These are phyloP conservation scores for Meriones psammophilus DNA, from an alignment of 2,797 vertebrate genomes.

Conservation along the genomic window DNA sequence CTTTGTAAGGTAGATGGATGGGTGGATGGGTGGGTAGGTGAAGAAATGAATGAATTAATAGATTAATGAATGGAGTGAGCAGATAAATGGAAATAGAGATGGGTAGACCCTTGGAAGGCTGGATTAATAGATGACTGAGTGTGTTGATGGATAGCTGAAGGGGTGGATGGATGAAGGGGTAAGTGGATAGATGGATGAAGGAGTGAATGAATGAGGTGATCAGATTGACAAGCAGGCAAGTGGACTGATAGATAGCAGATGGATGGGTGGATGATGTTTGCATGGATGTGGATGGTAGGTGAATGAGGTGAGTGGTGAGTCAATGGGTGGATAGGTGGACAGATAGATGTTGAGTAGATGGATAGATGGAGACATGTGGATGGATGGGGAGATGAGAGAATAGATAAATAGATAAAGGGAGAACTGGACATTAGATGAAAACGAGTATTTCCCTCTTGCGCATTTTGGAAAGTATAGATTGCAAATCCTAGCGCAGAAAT, in stretches of 20 bases:
- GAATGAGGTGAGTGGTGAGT: not conserved
- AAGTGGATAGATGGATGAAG: not conserved
- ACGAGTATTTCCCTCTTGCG: conserved; percentile 13
- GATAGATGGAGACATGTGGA: not conserved
- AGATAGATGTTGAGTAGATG: not conserved
- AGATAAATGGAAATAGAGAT: not conserved
- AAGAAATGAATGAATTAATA: not conserved
- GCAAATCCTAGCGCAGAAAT: not conserved
- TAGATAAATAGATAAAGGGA: not conserved
- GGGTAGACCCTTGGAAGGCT: not conserved
- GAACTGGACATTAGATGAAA: not conserved
- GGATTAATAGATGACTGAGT: not conserved
- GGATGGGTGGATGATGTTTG: not conserved
- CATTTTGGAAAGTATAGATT: conserved; percentile 9
- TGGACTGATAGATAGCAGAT: not conserved
- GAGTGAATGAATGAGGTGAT: not conserved
- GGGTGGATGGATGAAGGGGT: not conserved
- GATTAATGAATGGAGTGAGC: not conserved
- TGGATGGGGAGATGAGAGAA: not conserved
- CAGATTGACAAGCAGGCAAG: not conserved
- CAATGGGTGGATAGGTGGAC: not conserved
- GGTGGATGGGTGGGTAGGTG: not conserved
- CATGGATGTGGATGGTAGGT: not conserved
- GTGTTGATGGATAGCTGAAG: not conserved
- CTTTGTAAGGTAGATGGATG: not conserved